These are phyloP conservation scores for Balaeniceps rex DNA, from an alignment of 2,113 vertebrate species.

Conservation along the genomic window DNA sequence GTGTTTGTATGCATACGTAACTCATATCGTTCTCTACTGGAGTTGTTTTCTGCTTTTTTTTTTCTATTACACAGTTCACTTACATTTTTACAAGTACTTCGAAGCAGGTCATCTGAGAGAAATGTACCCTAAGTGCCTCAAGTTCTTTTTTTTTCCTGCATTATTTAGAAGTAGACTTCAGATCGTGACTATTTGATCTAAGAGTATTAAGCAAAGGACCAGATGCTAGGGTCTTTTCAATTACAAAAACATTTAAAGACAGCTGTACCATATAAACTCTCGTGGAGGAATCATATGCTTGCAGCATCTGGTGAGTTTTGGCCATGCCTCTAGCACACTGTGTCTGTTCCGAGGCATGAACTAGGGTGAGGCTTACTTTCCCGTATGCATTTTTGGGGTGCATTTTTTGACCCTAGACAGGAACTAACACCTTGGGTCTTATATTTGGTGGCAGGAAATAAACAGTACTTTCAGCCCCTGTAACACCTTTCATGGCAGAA, in stretches of 20 bases:
- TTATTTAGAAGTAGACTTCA: slow-evolving; percentile 64
- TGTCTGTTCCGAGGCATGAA: slow-evolving; percentile 41
- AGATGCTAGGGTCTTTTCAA: slow-evolving; percentile 70
- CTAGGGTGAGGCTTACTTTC: slow-evolving; percentile 14
- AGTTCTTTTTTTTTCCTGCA: not conserved
- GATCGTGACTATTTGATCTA: slow-evolving; percentile 8
- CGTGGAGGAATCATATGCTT: slow-evolving; percentile 69
- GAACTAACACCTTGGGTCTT: not conserved
- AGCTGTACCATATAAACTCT: slow-evolving; percentile 72
- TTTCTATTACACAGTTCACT: not conserved
- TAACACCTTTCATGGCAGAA: slow-evolving; percentile 13
- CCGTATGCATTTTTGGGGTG: not conserved
- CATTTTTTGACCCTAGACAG: not conserved
- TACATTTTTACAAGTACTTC: not conserved
- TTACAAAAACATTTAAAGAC: slow-evolving; percentile 68
- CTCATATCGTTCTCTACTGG: not conserved
- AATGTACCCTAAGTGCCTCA: not conserved
- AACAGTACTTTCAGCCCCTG: not conserved
- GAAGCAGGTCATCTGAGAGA: not conserved
- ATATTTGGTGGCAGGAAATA: not conserved
- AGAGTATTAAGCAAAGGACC: slow-evolving; percentile 67
- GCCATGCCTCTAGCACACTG: slow-evolving; percentile 20
- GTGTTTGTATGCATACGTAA: not conserved
- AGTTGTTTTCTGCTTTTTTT: not conserved
- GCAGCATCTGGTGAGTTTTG: slow-evolving; percentile 67